A percentile compares a stretch with the other conserved stretches of the same genome.
These are phyloP conservation scores for Sicus ferrugineus DNA, from an alignment of 2,888 invertebrate genomes.

Conservation along the genomic window DNA sequence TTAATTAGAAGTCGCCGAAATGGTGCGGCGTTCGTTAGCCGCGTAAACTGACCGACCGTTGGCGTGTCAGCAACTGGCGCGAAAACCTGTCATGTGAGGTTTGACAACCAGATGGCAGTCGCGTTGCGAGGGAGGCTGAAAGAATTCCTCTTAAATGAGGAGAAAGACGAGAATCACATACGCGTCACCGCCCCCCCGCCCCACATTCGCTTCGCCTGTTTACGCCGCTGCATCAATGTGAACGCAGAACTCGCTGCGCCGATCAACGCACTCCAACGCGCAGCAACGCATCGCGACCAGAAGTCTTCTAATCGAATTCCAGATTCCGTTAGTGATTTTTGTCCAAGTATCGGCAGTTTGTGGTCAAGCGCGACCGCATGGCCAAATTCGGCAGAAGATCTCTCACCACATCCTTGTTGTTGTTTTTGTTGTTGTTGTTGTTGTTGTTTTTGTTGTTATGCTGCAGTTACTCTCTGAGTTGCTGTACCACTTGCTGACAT, in stretches of 20 bases:
- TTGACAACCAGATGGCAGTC: no score
- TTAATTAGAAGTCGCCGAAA: constrained; percentile 32
- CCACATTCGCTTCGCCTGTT: not conserved
- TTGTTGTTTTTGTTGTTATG: not conserved
- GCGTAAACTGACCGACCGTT: no score
- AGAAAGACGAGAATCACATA: not conserved
- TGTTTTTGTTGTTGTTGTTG: constrained; percentile 1
- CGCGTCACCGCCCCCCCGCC: not conserved
- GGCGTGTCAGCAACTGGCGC: no score
- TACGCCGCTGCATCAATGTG: not conserved
- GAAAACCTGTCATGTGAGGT: no score
- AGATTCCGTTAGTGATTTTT: no score
- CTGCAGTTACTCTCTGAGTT: not conserved
- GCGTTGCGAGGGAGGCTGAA: no score
- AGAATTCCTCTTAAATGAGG: not conserved
- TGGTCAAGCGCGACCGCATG: constrained; percentile 21
- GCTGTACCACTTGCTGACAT: not conserved
- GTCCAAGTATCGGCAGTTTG: not conserved
- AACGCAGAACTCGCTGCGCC: not conserved
- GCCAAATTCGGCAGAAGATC: constrained; percentile 23
- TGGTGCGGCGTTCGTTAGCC: no score
- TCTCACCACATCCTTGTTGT: not conserved
- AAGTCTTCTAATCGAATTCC: no score
- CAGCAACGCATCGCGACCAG: not conserved
- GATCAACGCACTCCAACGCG: not conserved